phyloP scores from a whole-genome alignment of 2,888 invertebrate genomes.

The Nomada fabriciana region DNA sequence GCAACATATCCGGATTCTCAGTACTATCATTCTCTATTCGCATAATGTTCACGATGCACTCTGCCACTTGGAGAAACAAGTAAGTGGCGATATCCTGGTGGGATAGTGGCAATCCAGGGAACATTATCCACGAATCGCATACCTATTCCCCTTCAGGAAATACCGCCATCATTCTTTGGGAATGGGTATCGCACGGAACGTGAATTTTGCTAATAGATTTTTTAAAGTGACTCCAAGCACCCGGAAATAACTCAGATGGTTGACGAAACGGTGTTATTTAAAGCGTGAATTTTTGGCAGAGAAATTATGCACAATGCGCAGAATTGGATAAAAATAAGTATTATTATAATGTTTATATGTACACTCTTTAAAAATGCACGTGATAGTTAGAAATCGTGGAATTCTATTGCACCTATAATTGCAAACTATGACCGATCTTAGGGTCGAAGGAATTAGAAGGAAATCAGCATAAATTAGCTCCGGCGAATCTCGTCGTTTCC shows the following conservation, averaged over 20 bases:
- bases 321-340: too few species aligned
- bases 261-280: not conserved
- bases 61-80: slow-evolving; percentile 38
- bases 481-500: slow-evolving; percentile 73
- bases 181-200: slow-evolving; percentile 16
- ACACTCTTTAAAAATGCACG: not conserved
- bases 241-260: not conserved
- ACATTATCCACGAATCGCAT: slow-evolving; percentile 38
- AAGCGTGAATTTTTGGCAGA: not conserved
- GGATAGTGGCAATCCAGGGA: slow-evolving; percentile 47
- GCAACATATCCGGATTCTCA: slow-evolving; percentile 36
- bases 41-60: slow-evolving; percentile 5
- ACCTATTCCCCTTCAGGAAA: slow-evolving; percentile 10
- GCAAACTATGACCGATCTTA: slow-evolving; percentile 46
- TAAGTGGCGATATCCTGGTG: slow-evolving; percentile 58
- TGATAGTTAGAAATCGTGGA: slow-evolving; percentile 22
- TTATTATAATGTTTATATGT: too few species aligned
- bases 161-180: slow-evolving; percentile 45
- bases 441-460: slow-evolving; percentile 43
- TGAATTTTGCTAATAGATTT: slow-evolving; percentile 30
- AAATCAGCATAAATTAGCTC: slow-evolving; percentile 75
- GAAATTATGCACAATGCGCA: too few species aligned
- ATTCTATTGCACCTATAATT: slow-evolving; percentile 48
- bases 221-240: not conserved
- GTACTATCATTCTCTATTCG: slow-evolving; percentile 8